Evolutionary conservation across 1,140 invertebrate species (phyloP), one percentile per base, ranked within the genome.

Genomic region (Wiebesia pumilae): DNA sequence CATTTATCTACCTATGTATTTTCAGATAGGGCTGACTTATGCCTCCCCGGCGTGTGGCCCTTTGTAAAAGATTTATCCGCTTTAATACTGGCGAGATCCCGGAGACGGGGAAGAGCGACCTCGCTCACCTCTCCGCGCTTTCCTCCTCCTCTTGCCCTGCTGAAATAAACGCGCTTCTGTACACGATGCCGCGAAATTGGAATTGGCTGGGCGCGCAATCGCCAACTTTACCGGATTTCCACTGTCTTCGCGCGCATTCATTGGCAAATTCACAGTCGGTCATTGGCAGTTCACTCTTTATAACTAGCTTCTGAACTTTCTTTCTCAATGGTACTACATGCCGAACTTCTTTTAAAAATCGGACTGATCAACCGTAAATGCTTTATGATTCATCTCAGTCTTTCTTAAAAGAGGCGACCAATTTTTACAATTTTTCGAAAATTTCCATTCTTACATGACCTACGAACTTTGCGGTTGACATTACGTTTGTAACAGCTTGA

Each of bases 11-110:
- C 90, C 90, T 92, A 90, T 91, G 90, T 92, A 92, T 92, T 93
- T 91, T 92, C 88, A 93, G 92, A 93, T 93, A 93, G 91, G 91
- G 90, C 88, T 93, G 91, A 93, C 86, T 93, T 92, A 93, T 92
- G 88, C 89, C 88, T 88, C 88, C 88, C 88, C 84, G 83, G 21
- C 38, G 90, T 30, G 27, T 21, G 88, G 89, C 89, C 87, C 88
- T 92, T 93, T 92, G 91, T 91, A 89, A 84, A 91, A 93, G 92
- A 93, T 93, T 93, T 93, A 93, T 93, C 90, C 90, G 86, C 88
- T 89, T 90, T 89, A 90, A 90, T 90, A 89, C 85, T 47, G 40
- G 79, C 87, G 85, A 87, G 84, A 84, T 73, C 12, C 30, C 47
- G 6, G 85, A 85, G 86, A 82, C 85, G 84, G 43, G 85, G 71